Evolutionary conservation across 2,113 vertebrate genomes (phyloP).

Genomic region (Erythrocercus mccallii): DNA sequence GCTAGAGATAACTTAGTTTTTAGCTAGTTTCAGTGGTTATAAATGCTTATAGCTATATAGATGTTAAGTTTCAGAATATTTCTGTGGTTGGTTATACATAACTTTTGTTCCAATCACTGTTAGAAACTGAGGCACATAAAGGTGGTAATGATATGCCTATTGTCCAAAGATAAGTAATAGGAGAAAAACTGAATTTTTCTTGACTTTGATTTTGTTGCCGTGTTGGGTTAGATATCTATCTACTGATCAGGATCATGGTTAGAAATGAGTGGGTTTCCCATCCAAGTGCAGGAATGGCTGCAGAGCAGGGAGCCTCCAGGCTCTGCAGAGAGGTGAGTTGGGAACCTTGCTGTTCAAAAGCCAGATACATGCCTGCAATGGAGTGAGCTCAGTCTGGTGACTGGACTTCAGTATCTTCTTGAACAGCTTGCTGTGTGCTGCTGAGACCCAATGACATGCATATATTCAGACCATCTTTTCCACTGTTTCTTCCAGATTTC

Average conservation of each 20-base stretch:
- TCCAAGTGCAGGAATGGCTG: neutral
- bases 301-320: neutral
- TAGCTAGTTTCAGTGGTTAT: neutral
- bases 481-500: neutral
- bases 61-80: neutral
- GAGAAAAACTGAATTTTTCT: neutral
- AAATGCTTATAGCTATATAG: neutral
- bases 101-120: neutral
- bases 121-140: neutral
- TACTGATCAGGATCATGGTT: neutral
- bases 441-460: neutral
- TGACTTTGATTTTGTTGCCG: neutral
- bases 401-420: neutral
- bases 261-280: neutral
- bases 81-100: neutral
- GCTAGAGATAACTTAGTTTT: neutral
- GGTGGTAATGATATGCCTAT: neutral
- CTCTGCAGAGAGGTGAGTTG: rapidly evolving
- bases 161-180: neutral
- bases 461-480: neutral
- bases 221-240: neutral
- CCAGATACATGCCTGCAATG: rapidly evolving
- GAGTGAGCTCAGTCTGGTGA: neutral
- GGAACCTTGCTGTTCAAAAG: rapidly evolving
- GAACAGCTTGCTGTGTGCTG: neutral